Evolutionary conservation across 1,140 invertebrate species (phyloP).

Genomic region (Acyrthosiphon pisum): DNA sequence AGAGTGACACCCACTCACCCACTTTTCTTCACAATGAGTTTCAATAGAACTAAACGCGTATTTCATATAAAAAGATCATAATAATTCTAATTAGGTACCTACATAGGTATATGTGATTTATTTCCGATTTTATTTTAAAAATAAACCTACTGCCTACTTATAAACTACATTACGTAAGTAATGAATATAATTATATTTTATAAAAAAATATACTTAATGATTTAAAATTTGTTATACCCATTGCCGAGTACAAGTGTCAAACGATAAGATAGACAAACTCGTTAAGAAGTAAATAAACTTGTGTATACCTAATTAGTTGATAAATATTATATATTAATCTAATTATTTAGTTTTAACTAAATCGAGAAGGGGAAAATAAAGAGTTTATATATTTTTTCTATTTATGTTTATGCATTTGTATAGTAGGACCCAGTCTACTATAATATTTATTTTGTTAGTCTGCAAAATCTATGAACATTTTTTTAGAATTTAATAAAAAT

Average conservation of each 20-base stretch:
- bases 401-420: not conserved
- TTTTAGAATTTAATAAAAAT: too few species aligned
- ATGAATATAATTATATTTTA: not conserved
- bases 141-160: too few species aligned
- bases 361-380: not conserved
- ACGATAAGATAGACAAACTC: not conserved
- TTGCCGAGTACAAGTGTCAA: not conserved
- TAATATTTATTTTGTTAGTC: not conserved
- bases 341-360: not conserved
- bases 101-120: too few species aligned
- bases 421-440: not conserved
- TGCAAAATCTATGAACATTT: not conserved
- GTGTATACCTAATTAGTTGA: not conserved
- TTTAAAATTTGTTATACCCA: not conserved
- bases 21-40: too few species aligned
- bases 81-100: too few species aligned
- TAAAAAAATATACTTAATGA: not conserved
- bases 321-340: not conserved
- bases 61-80: too few species aligned
- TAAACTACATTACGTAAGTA: not conserved
- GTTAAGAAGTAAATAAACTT: not conserved
- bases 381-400: not conserved
- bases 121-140: too few species aligned
- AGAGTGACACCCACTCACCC: too few species aligned
- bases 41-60: too few species aligned